Conservation (phyloP, 2,113 vertebrate species). For the Cyanoliseus patagonus region DNA sequence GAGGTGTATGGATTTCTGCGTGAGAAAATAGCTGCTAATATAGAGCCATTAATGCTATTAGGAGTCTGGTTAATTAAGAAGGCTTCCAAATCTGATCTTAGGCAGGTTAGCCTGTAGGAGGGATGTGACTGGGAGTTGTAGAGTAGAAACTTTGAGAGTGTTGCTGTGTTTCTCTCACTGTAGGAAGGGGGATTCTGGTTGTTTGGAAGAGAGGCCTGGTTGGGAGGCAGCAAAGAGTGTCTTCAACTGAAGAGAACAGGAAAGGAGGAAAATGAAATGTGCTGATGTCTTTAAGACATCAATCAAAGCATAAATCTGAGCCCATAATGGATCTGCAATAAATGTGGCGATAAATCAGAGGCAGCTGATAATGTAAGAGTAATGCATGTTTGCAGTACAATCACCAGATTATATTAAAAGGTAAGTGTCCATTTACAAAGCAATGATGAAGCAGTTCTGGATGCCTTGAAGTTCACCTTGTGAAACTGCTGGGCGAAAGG, state of each 20-base stretch:
- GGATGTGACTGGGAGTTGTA: background rate
- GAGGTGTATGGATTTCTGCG: background rate
- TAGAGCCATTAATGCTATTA: background rate
- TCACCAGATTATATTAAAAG: background rate
- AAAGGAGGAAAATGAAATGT: background rate
- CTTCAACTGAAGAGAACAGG: background rate
- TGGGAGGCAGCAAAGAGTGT: background rate
- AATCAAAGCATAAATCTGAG: slow-evolving; percentile 14
- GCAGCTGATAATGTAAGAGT: slow-evolving; percentile 14
- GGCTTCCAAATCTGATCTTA: background rate
- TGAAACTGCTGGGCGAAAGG: background rate
- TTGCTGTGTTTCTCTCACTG: background rate
- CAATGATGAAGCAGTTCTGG: background rate
- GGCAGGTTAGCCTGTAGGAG: background rate
- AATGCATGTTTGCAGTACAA: slow-evolving; percentile 23
- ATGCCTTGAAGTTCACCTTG: slow-evolving; percentile 24
- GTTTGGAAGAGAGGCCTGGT: background rate
- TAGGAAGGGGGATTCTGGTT: background rate
- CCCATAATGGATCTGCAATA: background rate
- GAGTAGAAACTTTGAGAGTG: background rate
- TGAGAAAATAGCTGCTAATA: background rate
- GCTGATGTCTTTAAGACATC: background rate
- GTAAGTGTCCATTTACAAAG: background rate
- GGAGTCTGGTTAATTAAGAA: background rate
- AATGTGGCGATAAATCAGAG: slow-evolving; percentile 30